Evolutionary conservation across 1,140 invertebrate species (phyloP), one percentile per base, ranked within the genome.

Genomic region (Musca vetustissima): DNA sequence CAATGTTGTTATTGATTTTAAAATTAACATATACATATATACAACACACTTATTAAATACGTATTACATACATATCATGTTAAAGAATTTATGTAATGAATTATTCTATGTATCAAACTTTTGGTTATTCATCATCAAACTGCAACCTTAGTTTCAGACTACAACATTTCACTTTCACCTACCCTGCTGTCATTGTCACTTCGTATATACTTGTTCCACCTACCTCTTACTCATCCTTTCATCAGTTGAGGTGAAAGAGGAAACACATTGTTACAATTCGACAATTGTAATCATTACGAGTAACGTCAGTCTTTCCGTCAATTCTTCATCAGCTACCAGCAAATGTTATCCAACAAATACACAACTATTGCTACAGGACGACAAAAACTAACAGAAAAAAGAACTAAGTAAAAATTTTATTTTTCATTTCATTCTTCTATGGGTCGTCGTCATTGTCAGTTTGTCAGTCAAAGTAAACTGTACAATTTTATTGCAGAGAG

Each of bases 401-500:
- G 21, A 19, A 61, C 9, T 36, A 11, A 2, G 17, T 28, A 11
- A 61, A 61, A 57, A 25, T 25, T 57, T 61, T 17, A 61, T 61
- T 61, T 61, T 36, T 25, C 24, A 22, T 57, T 25, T 57, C 53
- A 25, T 57, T 15, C 53, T 13, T 25, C 24, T 57, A 17, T 57
- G 14, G 22, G 22, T 57, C 53, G 15, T 11, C 53, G 17, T 52
- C 49, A 52, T 19, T 52, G 49, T 52, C 49, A 52, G 49, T 52
- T 17, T 17, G 28, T 61, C 57, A 61, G 57, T 61, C 57, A 36
- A 19, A 36, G 28, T 36, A 61, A 57, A 61, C 57, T 61, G 57
- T 61, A 61, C 57, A 57, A 61, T 61, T 61, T 61, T 61, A 61
- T 61, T 61, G 28, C 22, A 61, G 49, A 52, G 57, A 61, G 24